Conservation (phyloP, 30 jellyfish, hydroid and myxozoan species). For the Hydractinia symbiolongicarpus region DNA sequence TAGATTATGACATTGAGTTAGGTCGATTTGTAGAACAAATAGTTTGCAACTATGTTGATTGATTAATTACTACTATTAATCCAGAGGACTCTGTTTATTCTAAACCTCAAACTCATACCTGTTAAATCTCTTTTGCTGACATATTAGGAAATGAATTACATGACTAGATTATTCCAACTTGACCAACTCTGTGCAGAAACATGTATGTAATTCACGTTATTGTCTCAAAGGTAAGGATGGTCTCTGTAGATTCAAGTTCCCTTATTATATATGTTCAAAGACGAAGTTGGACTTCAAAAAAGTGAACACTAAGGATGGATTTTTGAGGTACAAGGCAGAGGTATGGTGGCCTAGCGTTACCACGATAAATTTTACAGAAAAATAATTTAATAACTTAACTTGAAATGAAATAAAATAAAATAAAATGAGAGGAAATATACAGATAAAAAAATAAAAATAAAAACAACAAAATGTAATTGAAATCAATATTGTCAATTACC, state of each 20-base stretch:
- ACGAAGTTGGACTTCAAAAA: slow-evolving; percentile 33
- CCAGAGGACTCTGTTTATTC: not conserved
- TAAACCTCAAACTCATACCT: slow-evolving; percentile 41
- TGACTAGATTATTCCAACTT: slow-evolving; percentile 22
- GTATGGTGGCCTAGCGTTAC: too few species aligned
- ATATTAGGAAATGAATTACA: not conserved
- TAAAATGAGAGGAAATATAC: too few species aligned
- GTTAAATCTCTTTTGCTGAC: slow-evolving; percentile 3
- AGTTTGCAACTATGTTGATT: too few species aligned
- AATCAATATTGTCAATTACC: too few species aligned
- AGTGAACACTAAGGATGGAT: slow-evolving; percentile 18
- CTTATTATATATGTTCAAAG: slow-evolving; percentile 2
- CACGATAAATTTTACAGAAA: too few species aligned
- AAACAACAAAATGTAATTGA: too few species aligned
- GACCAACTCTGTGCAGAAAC: slow-evolving; percentile 15
- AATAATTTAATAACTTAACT: too few species aligned
- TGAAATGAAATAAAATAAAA: too few species aligned
- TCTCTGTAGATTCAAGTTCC: slow-evolving; percentile 39
- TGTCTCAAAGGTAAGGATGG: slow-evolving; percentile 34
- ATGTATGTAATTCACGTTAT: slow-evolving; percentile 33
- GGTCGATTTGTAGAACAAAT: too few species aligned
- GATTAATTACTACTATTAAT: too few species aligned
- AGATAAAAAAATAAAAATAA: too few species aligned
- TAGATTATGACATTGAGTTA: too few species aligned
- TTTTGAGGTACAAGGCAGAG: slow-evolving; percentile 24